A percentile compares a stretch with the other conserved stretches of the same genome.
These are phyloP conservation scores for Spodoptera littoralis DNA, from an alignment of 2,888 invertebrate genomes.

Conservation along the genomic window DNA sequence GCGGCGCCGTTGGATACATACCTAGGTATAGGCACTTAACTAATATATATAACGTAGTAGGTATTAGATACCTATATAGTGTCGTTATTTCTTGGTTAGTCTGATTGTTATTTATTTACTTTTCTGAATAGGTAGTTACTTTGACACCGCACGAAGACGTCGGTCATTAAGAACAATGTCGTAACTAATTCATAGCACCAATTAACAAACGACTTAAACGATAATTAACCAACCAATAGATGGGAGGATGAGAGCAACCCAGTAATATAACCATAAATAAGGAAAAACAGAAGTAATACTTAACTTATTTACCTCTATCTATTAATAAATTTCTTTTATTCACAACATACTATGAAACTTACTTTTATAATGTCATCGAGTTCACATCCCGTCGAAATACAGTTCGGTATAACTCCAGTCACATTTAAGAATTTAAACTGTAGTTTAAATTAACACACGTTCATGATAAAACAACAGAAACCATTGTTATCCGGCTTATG, in stretches of 20 bases:
- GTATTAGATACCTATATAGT: too few species aligned
- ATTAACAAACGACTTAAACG: neutral
- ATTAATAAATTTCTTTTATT: neutral
- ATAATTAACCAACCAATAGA: too few species aligned
- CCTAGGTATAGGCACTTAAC: too few species aligned
- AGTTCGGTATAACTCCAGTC: constrained; percentile 12
- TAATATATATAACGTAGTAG: too few species aligned
- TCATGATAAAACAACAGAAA: constrained; percentile 52
- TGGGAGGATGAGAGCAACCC: too few species aligned
- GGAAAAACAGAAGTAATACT: neutral
- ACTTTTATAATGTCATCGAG: constrained; percentile 19
- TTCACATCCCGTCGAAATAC: constrained; percentile 2
- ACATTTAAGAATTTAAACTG: constrained; percentile 12
- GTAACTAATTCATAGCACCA: neutral
- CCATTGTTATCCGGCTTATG: constrained; percentile 64
- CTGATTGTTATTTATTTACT: neutral
- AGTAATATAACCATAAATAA: too few species aligned
- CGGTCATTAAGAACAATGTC: neutral
- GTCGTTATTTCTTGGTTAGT: too few species aligned
- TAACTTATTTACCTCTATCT: neutral
- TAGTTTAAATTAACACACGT: constrained; percentile 30
- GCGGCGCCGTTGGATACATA: too few species aligned
- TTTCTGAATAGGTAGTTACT: too few species aligned
- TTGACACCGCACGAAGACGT: constrained; percentile 1
- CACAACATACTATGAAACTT: constrained; percentile 29